These are phyloP conservation scores for Oryctolagus cuniculus DNA, from an alignment of 2,113 vertebrate genomes.

Conservation along the genomic window mOryCun1.1 NC_091449.1:61023001-61023500, in stretches of 20 bases:
- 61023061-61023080: neutral
- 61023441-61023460: neutral
- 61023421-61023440: neutral
- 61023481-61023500: too few relatives aligned
- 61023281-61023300: neutral
- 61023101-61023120: neutral
- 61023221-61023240: neutral
- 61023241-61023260: neutral
- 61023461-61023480: neutral
- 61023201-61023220: neutral
- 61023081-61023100: neutral
- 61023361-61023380: neutral
- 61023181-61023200: neutral
- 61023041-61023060: neutral
- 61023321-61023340: neutral
- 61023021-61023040: neutral
- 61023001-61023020: neutral
- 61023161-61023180: constrained; percentile 60
- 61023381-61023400: neutral
- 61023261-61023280: neutral
- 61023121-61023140: neutral
- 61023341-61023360: neutral
- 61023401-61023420: neutral
- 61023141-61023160: constrained; percentile 75
- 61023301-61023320: neutral